Conservation (phyloP, 2,797 vertebrate species). For the Sebastes iracundus region DNA sequence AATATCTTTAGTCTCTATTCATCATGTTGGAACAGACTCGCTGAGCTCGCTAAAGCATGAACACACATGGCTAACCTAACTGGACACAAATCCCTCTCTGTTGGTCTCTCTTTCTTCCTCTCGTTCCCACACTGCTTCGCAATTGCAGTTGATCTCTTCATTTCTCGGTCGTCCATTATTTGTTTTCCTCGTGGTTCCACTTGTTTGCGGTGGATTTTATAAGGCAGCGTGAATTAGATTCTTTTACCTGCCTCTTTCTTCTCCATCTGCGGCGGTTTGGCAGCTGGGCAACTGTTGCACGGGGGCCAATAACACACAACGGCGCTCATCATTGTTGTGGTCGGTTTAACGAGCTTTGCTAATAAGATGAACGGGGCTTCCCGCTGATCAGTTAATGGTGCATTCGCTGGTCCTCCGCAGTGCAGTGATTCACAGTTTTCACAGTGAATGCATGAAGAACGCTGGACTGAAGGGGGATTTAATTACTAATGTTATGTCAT, state of each 20-base stretch:
- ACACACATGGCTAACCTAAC: constrained; percentile 58
- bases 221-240: constrained; percentile 3
- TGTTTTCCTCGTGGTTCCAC: constrained; percentile 1
- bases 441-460: background rate
- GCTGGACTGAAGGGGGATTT: background rate
- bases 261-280: constrained; percentile 44
- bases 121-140: background rate
- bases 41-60: constrained; percentile 56
- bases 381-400: constrained; percentile 51
- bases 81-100: constrained; percentile 58
- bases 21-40: constrained; percentile 54
- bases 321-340: constrained; percentile 43
- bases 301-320: constrained; percentile 45
- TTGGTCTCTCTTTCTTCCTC: constrained; percentile 5
- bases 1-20: constrained; percentile 68
- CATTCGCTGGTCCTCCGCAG: constrained; percentile 24
- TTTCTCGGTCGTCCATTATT: constrained; percentile 12
- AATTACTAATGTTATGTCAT: background rate
- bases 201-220: background rate
- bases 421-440: constrained; percentile 19
- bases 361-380: constrained; percentile 65
- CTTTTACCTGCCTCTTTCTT: constrained; percentile 27
- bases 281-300: constrained; percentile 37
- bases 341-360: constrained; percentile 61
- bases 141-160: constrained; percentile 33